Percentiles rank a stretch among this genome's conserved stretches.
Conservation (phyloP, 2,888 invertebrate genomes). For the Lysandra bellargus region DNA sequence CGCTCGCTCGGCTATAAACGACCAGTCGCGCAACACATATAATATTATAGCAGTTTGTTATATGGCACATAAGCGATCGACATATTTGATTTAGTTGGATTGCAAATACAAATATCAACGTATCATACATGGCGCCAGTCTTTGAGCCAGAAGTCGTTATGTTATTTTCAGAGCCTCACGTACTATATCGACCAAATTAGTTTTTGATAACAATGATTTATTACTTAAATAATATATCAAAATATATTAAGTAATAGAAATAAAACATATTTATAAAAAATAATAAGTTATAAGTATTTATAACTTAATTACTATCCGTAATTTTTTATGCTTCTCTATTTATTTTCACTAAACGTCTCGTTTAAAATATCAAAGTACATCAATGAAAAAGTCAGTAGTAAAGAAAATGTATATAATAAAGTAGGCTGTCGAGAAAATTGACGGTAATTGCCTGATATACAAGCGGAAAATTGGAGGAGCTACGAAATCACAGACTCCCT, state of each 20-base stretch:
- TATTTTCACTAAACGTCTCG: background rate
- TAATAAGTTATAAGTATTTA: no score
- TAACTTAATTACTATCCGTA: no score
- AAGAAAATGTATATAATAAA: slow-evolving; percentile 49
- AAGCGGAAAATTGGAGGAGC: slow-evolving; percentile 51
- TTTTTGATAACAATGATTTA: background rate
- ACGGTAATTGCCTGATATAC: slow-evolving; percentile 56
- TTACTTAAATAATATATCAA: background rate
- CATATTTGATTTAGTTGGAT: background rate
- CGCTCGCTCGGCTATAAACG: no score
- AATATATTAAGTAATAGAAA: background rate
- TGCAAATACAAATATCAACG: background rate
- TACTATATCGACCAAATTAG: background rate
- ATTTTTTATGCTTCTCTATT: background rate
- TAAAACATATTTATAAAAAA: no score
- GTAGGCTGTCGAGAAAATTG: slow-evolving; percentile 50
- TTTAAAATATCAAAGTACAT: background rate
- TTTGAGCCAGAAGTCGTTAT: background rate
- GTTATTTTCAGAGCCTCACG: background rate
- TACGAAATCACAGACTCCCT: slow-evolving; percentile 47
- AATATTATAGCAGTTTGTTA: no score
- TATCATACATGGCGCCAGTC: background rate
- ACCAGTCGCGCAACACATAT: no score
- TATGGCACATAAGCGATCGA: background rate
- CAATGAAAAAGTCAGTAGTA: slow-evolving; percentile 40